phyloP scores from a whole-genome alignment of 2,888 invertebrate genomes.

The Chromoteleia sp. region DNA sequence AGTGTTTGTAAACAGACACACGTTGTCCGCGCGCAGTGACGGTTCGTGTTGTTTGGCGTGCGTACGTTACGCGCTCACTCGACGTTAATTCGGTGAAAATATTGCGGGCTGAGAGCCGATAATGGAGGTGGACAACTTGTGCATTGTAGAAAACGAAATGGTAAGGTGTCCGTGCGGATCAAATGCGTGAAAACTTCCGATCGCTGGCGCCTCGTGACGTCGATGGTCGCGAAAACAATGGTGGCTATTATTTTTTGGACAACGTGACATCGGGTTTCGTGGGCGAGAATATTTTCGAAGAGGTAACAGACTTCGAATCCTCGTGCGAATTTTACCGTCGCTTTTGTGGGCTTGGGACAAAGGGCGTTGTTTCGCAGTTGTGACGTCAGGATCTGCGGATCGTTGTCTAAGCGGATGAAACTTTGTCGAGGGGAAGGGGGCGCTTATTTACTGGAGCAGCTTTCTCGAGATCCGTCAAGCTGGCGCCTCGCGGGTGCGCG shows the following conservation, averaged over 20 bases:
- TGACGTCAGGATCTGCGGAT: slow-evolving; percentile 73
- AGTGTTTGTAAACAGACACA: slow-evolving; percentile 92
- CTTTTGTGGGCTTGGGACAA: slow-evolving; percentile 30
- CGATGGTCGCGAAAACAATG: slow-evolving; percentile 48
- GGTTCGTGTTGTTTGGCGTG: slow-evolving; percentile 24
- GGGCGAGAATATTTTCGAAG: background rate
- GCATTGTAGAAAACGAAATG: slow-evolving; percentile 81
- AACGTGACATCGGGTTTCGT: slow-evolving; percentile 9
- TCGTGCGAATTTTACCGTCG: background rate
- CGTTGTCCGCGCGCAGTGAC: slow-evolving; percentile 84
- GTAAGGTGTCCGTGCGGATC: slow-evolving; percentile 73
- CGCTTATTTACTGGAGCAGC: slow-evolving; percentile 63
- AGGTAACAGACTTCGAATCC: background rate
- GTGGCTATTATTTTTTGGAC: slow-evolving; percentile 24
- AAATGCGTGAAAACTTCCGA: slow-evolving; percentile 33
- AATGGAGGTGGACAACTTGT: slow-evolving; percentile 81
- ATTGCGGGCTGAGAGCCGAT: slow-evolving; percentile 2
- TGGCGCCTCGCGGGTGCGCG: slow-evolving; percentile 72
- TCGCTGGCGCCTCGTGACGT: slow-evolving; percentile 72
- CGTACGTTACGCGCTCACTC: background rate
- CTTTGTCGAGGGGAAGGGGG: slow-evolving; percentile 44
- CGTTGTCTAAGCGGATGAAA: slow-evolving; percentile 59
- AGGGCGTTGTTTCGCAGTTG: slow-evolving; percentile 75
- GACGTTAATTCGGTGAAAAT: background rate
- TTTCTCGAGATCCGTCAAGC: slow-evolving; percentile 68